Conservation (phyloP, 1,140 invertebrate genomes). For the Maniola jurtina region DNA sequence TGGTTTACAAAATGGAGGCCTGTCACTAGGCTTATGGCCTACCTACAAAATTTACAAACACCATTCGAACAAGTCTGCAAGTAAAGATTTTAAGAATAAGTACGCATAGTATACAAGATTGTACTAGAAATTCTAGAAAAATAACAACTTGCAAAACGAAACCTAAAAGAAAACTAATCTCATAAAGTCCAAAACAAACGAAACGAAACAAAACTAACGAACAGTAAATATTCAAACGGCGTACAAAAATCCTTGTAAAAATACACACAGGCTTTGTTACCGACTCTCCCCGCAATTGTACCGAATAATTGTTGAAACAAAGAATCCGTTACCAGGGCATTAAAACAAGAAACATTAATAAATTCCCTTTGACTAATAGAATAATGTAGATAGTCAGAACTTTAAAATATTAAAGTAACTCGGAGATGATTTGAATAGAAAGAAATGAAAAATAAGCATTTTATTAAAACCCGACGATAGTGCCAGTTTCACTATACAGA, state of each 20-base stretch:
- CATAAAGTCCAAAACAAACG: slow-evolving; percentile 52
- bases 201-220: slow-evolving; percentile 50
- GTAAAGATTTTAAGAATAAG: no score
- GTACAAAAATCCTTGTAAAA: not conserved
- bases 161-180: not conserved
- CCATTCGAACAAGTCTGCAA: no score
- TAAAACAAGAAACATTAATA: slow-evolving; percentile 55
- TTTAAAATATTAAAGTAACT: no score
- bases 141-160: not conserved
- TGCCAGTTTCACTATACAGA: no score
- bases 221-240: slow-evolving; percentile 2
- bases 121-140: not conserved
- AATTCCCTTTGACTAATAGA: slow-evolving; percentile 27
- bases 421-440: no score
- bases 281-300: slow-evolving; percentile 4
- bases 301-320: slow-evolving; percentile 52
- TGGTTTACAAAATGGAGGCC: no score
- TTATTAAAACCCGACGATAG: no score
- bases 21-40: no score
- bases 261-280: not conserved
- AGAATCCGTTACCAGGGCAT: slow-evolving; percentile 35
- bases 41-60: no score
- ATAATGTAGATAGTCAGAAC: not conserved
- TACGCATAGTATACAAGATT: no score
- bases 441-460: no score